Evolutionary conservation across 2,888 invertebrate genomes (phyloP).

Genomic region (Brenthis hecate): DNA sequence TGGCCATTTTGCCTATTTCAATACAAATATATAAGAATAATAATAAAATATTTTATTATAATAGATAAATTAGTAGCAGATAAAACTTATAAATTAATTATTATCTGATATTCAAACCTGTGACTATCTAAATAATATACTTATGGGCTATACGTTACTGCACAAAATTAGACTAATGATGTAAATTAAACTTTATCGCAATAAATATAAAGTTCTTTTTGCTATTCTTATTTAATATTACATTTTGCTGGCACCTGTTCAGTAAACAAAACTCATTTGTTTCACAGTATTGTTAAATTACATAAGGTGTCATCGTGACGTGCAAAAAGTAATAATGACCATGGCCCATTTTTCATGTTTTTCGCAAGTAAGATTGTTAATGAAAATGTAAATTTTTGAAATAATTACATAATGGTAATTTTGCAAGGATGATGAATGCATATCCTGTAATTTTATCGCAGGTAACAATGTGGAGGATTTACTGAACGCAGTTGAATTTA

Average conservation of each 20-base stretch:
- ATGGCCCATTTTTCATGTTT: conserved; percentile 26
- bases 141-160: no score
- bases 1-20: no score
- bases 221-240: no score
- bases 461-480: neutral
- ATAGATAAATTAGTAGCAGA: no score
- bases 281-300: conserved; percentile 26
- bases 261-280: conserved; percentile 29
- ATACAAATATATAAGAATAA: no score
- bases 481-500: neutral
- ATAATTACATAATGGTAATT: conserved; percentile 6
- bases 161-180: no score
- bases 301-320: conserved; percentile 27
- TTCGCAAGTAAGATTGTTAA: conserved; percentile 29
- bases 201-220: no score
- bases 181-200: no score
- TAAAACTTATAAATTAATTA: no score
- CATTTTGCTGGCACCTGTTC: neutral
- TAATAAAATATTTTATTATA: no score
- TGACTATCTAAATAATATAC: no score
- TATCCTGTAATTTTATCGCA: neutral
- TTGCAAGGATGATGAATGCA: conserved; percentile 3
- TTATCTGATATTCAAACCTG: no score
- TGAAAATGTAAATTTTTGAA: conserved; percentile 22
- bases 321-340: conserved; percentile 28